A percentile compares a stretch with the other conserved stretches of the same genome.
phyloP scores from a whole-genome alignment of 2,113 vertebrate species.

The Coreoperca whiteheadi region DNA sequence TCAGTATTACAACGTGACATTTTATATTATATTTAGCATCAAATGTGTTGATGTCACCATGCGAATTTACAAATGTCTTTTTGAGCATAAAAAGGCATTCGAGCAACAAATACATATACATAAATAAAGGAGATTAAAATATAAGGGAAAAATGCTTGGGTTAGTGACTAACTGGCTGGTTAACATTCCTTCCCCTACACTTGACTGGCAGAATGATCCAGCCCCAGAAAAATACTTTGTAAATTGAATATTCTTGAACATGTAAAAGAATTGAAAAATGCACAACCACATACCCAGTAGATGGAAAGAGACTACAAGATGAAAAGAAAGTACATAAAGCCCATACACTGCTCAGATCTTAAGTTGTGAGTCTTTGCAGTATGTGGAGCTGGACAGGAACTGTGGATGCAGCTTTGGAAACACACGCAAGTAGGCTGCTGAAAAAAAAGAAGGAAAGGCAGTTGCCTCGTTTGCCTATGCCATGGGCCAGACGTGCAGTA shows the following conservation, averaged over 20 bases:
- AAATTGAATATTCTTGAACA: constrained; percentile 22
- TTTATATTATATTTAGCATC: background rate
- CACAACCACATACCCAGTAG: background rate
- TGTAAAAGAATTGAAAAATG: constrained; percentile 15
- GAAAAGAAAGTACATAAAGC: constrained; percentile 13
- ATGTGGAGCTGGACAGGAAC: constrained; percentile 24
- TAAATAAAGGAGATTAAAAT: background rate
- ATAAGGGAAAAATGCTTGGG: background rate
- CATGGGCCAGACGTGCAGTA: background rate
- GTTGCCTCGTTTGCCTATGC: constrained; percentile 10
- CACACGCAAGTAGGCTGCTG: constrained; percentile 5
- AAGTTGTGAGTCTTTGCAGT: constrained; percentile 29
- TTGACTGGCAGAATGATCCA: background rate
- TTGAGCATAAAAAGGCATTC: background rate
- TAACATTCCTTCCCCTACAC: background rate
- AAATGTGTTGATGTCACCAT: background rate
- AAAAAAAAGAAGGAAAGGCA: constrained; percentile 17
- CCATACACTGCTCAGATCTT: constrained; percentile 35
- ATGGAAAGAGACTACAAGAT: constrained; percentile 36
- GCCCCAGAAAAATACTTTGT: background rate
- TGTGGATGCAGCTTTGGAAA: constrained; percentile 30
- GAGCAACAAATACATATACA: background rate
- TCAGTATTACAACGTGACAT: background rate
- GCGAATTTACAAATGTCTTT: background rate
- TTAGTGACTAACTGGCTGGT: background rate